A percentile compares a stretch with the other conserved stretches of the same genome.
phyloP scores from a whole-genome alignment of 2,797 vertebrate genomes.

The Masticophis lateralis region DNA sequence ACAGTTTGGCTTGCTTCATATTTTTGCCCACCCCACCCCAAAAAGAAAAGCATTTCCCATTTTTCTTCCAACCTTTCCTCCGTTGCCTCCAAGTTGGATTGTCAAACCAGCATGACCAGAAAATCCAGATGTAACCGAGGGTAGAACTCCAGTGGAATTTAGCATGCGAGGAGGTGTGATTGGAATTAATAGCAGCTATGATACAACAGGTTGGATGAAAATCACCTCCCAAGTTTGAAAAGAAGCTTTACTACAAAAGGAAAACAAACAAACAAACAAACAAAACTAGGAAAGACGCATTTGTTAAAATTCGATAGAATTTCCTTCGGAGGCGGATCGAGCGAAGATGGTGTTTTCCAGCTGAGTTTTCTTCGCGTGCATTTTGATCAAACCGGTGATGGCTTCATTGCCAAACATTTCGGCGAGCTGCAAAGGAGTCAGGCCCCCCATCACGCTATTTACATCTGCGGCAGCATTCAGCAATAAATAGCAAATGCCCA shows the following conservation, averaged over 20 bases:
- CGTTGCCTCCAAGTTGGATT: not conserved
- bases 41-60: not conserved
- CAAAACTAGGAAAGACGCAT: not conserved
- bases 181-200: not conserved
- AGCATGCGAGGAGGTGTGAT: not conserved
- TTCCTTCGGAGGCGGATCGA: constrained; percentile 10
- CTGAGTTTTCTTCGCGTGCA: constrained; percentile 29
- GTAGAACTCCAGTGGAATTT: not conserved
- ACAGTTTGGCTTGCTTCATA: not conserved
- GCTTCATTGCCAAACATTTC: constrained; percentile 21
- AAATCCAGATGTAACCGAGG: not conserved
- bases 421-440: constrained; percentile 17
- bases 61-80: not conserved
- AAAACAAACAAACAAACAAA: not conserved
- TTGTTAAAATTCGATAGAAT: not conserved
- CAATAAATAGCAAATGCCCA: constrained; percentile 17
- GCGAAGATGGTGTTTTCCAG: constrained; percentile 39
- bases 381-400: constrained; percentile 25
- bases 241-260: not conserved
- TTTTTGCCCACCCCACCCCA: accelerated
- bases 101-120: not conserved
- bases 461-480: constrained; percentile 11
- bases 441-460: constrained; percentile 8
- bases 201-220: not conserved
- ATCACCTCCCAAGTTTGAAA: not conserved